phyloP scores from a whole-genome alignment of 1,140 invertebrate species.

The Rhopalosiphum padi region DNA sequence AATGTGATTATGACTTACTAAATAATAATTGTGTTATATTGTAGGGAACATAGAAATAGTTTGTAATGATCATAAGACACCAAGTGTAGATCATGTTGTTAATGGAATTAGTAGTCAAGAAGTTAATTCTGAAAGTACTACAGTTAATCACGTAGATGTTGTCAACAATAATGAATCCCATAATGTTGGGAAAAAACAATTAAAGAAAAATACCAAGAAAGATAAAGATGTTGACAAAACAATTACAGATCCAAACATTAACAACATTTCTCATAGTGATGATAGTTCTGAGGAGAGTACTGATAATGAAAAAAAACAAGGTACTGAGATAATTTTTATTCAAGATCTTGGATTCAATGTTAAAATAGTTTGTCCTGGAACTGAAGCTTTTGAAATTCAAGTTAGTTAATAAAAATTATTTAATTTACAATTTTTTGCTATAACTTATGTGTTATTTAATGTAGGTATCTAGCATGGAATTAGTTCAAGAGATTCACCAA shows the following conservation, averaged over 20 bases:
- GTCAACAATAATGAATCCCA: conserved; percentile 65
- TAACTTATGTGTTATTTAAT: conserved; percentile 48
- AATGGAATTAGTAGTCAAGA: conserved; percentile 24
- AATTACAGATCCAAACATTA: conserved; percentile 57
- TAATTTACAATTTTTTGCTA: rapidly evolving
- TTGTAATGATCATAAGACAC: conserved; percentile 9
- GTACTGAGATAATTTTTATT: conserved; percentile 86
- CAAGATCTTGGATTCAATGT: conserved; percentile 94
- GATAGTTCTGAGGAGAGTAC: conserved; percentile 63
- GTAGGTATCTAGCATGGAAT: conserved; percentile 94
- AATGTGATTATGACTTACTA: neutral
- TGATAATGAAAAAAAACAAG: conserved; percentile 69
- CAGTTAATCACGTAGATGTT: conserved; percentile 60
- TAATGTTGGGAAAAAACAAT: conserved; percentile 66
- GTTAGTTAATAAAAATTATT: conserved; percentile 64
- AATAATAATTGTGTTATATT: neutral
- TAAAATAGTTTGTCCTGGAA: conserved; percentile 86
- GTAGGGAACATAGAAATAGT: neutral
- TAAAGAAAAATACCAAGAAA: conserved; percentile 21
- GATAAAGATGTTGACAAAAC: neutral
- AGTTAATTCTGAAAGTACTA: neutral
- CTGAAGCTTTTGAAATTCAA: conserved; percentile 91
- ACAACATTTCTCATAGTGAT: conserved; percentile 64
- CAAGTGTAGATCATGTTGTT: neutral
- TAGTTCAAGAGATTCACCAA: conserved; percentile 99